Evolutionary conservation across 2,797 vertebrate genomes (phyloP), one percentile per base, ranked within the genome.

Genomic region (Muraenolepis orangiensis): DNA sequence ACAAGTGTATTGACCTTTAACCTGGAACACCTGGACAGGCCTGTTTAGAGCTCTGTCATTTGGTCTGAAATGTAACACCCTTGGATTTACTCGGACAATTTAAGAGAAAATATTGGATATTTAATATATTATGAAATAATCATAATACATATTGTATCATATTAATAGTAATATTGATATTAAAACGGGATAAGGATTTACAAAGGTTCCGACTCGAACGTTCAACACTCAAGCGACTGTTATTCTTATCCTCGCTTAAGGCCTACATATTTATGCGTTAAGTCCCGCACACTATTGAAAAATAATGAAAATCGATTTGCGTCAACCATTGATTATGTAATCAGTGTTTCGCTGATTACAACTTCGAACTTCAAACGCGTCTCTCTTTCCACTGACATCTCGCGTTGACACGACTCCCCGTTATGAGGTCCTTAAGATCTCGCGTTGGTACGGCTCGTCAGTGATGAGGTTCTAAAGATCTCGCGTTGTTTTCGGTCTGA

Each of bases 401-500:
- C 89, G 88, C 86, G 89, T 23, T 78, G 87, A n/a, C 78, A 66
- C 79, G 28, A 26, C 78, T 57, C 80, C 23, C 51, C 4, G 23
- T 57, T 6, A 5, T 30, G 28, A 30, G 64, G 26, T 28, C 20
- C 28, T 30, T 5, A 2, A 28, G 64, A 85, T 87, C 86, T 91
- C 86, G 89, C 85, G 86, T 42, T 85, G 81, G n/a, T 79, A 66
- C 79, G 28, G 26, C 78, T 57, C 80, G n/a, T 57, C 51, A 0
- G 23, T 57, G 8, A 5, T 30, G 28, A 30, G 64, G 26, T 28
- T 30, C 28, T 30, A 16, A 2, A 28, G 64, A 85, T 87, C 86
- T 91, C 86, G 89, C 85, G 86, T 42, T 85, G 81, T 67, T 87
- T 85, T 18, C 0, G 1, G 4, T 29, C 72, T 86, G 87, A 92